These are phyloP conservation scores for Acipenser ruthenus DNA, from an alignment of 2,797 vertebrate genomes.

Conservation along the genomic window DNA sequence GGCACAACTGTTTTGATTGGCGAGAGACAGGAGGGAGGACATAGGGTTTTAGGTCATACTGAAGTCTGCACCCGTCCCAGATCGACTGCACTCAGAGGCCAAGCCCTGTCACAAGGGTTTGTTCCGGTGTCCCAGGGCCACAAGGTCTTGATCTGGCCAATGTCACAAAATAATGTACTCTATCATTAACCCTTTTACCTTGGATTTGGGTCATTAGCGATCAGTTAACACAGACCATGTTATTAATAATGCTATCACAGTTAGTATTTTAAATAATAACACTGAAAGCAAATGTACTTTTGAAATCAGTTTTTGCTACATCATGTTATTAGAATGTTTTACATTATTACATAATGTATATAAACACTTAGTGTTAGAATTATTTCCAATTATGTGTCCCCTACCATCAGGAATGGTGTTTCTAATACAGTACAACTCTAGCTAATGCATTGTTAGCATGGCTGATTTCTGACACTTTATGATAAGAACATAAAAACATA, in stretches of 20 bases:
- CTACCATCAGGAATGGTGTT: too few relatives aligned
- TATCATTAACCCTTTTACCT: not conserved
- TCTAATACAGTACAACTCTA: too few relatives aligned
- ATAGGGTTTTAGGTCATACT: not conserved
- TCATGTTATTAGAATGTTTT: not conserved
- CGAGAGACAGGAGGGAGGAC: not conserved
- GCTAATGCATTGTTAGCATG: too few relatives aligned
- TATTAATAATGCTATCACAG: not conserved
- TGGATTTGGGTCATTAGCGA: constrained; percentile 14
- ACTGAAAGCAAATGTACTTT: too few relatives aligned
- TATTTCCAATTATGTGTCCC: too few relatives aligned
- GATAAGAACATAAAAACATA: too few relatives aligned
- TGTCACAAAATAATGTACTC: not conserved
- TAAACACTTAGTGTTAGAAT: too few relatives aligned
- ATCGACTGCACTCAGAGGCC: not conserved
- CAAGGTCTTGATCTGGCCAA: not conserved
- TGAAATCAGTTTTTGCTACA: not conserved
- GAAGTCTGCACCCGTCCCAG: not conserved
- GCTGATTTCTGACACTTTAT: too few relatives aligned
- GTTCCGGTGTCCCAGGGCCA: not conserved
- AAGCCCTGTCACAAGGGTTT: not conserved
- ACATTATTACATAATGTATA: too few relatives aligned
- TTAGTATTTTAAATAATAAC: not conserved
- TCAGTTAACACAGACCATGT: constrained; percentile 10
- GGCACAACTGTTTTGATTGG: constrained; percentile 1